Conservation (phyloP, 2,797 vertebrate genomes). For the Hypotaenidia okinawae region DNA sequence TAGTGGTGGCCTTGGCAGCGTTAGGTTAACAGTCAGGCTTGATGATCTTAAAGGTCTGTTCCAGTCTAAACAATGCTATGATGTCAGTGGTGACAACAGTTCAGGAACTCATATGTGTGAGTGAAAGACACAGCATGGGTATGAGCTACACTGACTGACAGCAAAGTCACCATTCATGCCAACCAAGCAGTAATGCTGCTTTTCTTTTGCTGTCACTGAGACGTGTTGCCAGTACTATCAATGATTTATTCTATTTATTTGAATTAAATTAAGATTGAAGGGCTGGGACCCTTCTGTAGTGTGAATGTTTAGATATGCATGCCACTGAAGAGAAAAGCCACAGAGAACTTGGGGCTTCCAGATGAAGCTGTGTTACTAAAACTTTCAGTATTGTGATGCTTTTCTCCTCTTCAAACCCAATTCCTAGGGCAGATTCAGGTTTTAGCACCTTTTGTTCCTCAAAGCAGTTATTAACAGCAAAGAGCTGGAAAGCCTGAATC, state of each 20-base stretch:
- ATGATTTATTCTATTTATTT: background rate
- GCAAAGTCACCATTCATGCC: background rate
- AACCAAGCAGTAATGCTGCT: background rate
- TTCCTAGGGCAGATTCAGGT: background rate
- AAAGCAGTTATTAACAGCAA: background rate
- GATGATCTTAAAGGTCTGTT: background rate
- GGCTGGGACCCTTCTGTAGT: background rate
- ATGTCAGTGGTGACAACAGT: background rate
- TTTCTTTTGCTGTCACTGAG: background rate
- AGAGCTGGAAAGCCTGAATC: background rate
- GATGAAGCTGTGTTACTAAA: background rate
- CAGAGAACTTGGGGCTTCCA: background rate
- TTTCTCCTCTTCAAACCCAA: background rate
- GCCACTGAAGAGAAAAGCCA: background rate
- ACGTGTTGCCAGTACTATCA: background rate
- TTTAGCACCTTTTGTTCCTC: background rate
- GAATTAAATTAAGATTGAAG: background rate
- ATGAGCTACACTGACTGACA: background rate
- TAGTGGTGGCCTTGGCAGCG: background rate
- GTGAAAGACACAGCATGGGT: background rate
- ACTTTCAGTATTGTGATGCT: background rate
- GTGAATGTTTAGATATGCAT: background rate
- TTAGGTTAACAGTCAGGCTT: accelerated
- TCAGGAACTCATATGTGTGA: background rate
- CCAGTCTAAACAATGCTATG: background rate